A percentile compares a stretch with the other conserved stretches of the same genome.
Conservation (phyloP, 2,888 invertebrate species). For the Synergus japonicus region DNA sequence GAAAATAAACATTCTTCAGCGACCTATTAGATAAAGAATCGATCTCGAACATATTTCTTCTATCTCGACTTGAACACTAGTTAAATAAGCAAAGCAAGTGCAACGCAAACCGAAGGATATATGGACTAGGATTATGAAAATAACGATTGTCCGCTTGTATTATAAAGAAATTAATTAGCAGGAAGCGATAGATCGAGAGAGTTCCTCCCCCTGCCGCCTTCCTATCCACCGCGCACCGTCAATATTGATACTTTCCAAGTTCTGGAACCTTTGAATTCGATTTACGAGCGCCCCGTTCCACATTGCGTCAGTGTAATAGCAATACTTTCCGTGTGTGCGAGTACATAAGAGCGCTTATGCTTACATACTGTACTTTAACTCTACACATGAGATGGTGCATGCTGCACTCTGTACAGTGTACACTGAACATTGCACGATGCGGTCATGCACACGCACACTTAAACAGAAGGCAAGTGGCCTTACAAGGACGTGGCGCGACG, state of each 20-base stretch:
- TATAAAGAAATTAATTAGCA: slow-evolving; percentile 32
- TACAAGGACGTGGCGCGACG: slow-evolving; percentile 73
- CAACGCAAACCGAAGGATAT: background rate
- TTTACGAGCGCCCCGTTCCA: slow-evolving; percentile 63
- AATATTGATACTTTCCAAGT: background rate
- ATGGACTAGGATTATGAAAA: slow-evolving; percentile 1
- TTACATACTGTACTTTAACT: slow-evolving; percentile 10
- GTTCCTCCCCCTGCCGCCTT: background rate
- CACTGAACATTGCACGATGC: slow-evolving; percentile 21
- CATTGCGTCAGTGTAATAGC: slow-evolving; percentile 58
- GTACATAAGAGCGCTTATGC: slow-evolving; percentile 9
- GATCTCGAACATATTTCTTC: background rate
- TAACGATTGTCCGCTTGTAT: background rate
- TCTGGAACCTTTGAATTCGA: slow-evolving; percentile 61
- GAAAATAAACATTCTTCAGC: background rate
- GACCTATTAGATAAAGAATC: background rate
- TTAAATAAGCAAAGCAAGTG: slow-evolving; percentile 6
- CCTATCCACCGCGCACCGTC: background rate
- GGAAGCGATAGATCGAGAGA: background rate
- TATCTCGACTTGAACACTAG: background rate
- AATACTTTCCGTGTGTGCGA: background rate
- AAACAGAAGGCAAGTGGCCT: slow-evolving; percentile 74
- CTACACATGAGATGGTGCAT: slow-evolving; percentile 10
- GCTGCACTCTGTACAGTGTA: background rate
- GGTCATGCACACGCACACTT: slow-evolving; percentile 56